phyloP scores from a whole-genome alignment of 2,113 vertebrate species.

The Entosphenus tridentatus region DNA sequence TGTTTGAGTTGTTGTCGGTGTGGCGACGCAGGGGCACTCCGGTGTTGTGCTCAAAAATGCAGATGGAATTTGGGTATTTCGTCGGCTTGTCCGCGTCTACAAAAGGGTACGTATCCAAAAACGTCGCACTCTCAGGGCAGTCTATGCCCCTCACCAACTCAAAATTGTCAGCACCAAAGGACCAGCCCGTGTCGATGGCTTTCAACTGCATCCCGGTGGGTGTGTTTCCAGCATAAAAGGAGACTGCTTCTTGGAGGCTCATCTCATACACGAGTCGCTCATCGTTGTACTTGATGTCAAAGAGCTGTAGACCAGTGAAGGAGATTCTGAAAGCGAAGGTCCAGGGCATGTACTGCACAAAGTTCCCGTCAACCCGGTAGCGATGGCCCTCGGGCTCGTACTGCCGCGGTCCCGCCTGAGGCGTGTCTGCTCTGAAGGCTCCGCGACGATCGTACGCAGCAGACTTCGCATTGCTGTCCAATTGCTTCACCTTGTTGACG shows the following conservation, averaged over 20 bases:
- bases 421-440: slow-evolving; percentile 18
- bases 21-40: slow-evolving; percentile 47
- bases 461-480: neutral
- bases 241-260: slow-evolving; percentile 54
- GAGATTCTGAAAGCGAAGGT: slow-evolving; percentile 48
- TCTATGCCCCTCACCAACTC: slow-evolving; percentile 54
- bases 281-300: slow-evolving; percentile 41
- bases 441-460: slow-evolving; percentile 36
- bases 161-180: slow-evolving; percentile 34
- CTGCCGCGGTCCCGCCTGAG: slow-evolving; percentile 28
- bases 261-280: slow-evolving; percentile 60
- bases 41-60: slow-evolving; percentile 59
- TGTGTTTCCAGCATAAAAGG: slow-evolving; percentile 49
- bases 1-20: slow-evolving; percentile 36
- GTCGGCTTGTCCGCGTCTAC: slow-evolving; percentile 38
- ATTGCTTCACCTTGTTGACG: slow-evolving; percentile 16
- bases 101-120: slow-evolving; percentile 40
- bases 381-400: slow-evolving; percentile 40
- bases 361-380: slow-evolving; percentile 30
- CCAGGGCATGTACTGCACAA: slow-evolving; percentile 49
- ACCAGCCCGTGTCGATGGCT: slow-evolving; percentile 54
- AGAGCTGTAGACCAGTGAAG: slow-evolving; percentile 47
- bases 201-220: slow-evolving; percentile 67
- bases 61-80: slow-evolving; percentile 29
- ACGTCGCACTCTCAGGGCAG: slow-evolving; percentile 49